Evolutionary conservation across 2,888 invertebrate genomes (phyloP), one percentile per base, ranked within the genome.

Genomic region (Cyclophora punctaria): DNA sequence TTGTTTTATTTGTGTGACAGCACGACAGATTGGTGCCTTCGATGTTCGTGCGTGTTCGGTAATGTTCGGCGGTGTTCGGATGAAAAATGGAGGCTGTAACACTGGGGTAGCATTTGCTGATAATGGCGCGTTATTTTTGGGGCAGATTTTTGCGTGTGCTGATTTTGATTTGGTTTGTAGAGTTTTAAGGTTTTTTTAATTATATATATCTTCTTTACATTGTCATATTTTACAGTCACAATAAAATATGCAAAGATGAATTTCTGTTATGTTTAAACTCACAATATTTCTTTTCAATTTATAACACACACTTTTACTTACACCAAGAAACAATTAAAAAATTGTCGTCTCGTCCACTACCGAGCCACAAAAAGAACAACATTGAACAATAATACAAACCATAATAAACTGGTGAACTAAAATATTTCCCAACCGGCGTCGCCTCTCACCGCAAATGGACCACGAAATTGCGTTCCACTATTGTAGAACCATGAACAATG

Each of bases 401-500:
- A 51, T 49, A 49, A 43, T 55, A 51, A 47, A 34, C 49, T 55
- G 46, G 48, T 55, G 51, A 55, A 55, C 47, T 49, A 49, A 44
- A 55, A 55, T 55, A 55, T 51, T 49, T 54, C 54, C 48, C 49
- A 51, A 56, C 45, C 50, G 45, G 52, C 48, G 47, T 48, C 51
- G 46, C 49, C 48, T 49, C 44, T 45, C 20, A 37, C 60, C 60
- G 52, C 58, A 53, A 59, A 56, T 58, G 56, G 51, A 55, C 57
- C 57, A 49, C 57, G 46, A 50, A 53, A 57, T 60, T 50, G 53
- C 57, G 53, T 37, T 37, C 73, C 76, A 60, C 75, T 74, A 78
- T 79, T 75, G 74, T 71, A 67, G 64, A 67, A 20, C 55, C 66
- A 64, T 67, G 75, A 73, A 79, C 78, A 80, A 78, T 75, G 69